Conservation (phyloP, 2,113 vertebrate genomes). For the Spea multiplicata region DNA sequence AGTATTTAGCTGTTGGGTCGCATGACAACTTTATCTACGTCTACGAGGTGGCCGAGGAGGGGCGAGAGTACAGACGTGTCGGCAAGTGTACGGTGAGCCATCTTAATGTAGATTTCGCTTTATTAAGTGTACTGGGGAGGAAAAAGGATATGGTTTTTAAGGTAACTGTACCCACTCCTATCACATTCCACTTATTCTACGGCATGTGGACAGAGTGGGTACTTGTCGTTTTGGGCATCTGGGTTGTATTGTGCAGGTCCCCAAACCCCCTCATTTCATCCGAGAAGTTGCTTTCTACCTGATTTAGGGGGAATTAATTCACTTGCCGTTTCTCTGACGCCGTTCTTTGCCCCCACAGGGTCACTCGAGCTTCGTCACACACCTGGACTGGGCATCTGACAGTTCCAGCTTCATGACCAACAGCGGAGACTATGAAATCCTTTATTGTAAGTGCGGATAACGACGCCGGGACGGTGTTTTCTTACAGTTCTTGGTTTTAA, state of each 20-base stretch:
- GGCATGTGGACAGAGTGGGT: no score
- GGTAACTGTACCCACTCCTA: no score
- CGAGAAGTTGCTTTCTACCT: no score
- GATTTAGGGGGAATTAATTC: no score
- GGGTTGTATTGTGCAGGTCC: no score
- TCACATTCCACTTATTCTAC: no score
- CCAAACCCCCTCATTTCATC: no score
- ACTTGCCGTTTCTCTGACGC: background rate
- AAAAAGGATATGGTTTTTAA: no score
- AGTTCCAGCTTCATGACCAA: slow-evolving; percentile 84
- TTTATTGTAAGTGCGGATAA: slow-evolving; percentile 75
- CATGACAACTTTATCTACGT: slow-evolving; percentile 92
- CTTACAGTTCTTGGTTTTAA: background rate
- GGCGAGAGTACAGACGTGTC: slow-evolving; percentile 72
- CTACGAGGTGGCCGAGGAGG: slow-evolving; percentile 73
- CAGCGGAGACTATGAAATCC: slow-evolving; percentile 88
- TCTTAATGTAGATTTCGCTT: no score
- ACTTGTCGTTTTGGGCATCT: no score
- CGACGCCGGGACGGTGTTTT: background rate
- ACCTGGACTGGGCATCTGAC: slow-evolving; percentile 82
- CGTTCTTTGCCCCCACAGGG: slow-evolving; percentile 61
- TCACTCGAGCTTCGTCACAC: slow-evolving; percentile 88
- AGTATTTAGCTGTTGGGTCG: slow-evolving; percentile 75
- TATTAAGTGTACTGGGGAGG: no score
- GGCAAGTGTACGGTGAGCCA: slow-evolving; percentile 72